A percentile compares a stretch with the other conserved stretches of the same genome.
Evolutionary conservation across 2,113 vertebrate genomes (phyloP).

Genomic region (Malaclemys terrapin): DNA sequence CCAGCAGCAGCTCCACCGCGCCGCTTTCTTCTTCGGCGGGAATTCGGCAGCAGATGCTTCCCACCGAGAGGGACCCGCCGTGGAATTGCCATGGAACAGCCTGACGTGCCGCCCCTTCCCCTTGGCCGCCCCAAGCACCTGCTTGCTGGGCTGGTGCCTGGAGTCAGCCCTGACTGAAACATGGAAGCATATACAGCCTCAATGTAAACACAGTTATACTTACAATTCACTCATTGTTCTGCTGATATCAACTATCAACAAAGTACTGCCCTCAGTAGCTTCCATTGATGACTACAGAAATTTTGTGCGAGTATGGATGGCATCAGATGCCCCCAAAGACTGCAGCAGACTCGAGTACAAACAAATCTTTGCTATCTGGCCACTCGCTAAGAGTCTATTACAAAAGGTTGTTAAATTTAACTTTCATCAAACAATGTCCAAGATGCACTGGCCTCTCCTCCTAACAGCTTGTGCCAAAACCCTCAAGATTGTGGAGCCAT

Average conservation of each 20-base stretch:
- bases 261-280: background rate
- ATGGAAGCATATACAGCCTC: background rate
- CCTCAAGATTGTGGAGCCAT: rapidly evolving
- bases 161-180: background rate
- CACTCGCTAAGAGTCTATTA: background rate
- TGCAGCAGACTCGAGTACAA: no score
- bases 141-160: no score
- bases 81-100: no score
- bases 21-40: no score
- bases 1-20: no score
- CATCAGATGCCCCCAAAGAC: no score
- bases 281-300: background rate
- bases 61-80: no score
- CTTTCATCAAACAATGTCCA: background rate
- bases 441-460: background rate
- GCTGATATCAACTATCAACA: background rate
- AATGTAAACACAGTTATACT: rapidly evolving
- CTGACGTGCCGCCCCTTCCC: no score
- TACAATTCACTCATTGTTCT: background rate
- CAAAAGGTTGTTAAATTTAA: background rate
- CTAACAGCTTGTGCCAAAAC: background rate
- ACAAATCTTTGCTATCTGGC: background rate
- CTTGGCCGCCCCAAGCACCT: no score
- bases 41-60: no score
- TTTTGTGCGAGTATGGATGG: no score